Percentiles rank a stretch among this genome's conserved stretches.
phyloP scores from a whole-genome alignment of 2,888 invertebrate species.

The Ethmia dodecea region DNA sequence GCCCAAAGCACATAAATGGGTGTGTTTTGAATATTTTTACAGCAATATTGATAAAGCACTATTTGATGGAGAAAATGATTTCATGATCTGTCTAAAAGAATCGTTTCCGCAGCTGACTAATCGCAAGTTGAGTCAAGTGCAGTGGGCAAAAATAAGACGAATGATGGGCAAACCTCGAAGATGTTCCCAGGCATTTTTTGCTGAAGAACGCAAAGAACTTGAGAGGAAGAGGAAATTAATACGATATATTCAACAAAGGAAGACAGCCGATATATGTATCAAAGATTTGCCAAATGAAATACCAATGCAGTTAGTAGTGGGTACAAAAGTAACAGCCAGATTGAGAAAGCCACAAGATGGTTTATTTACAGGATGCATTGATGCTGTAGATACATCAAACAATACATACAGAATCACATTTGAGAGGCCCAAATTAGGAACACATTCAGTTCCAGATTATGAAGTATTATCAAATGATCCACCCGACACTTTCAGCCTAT shows the following conservation, averaged over 20 bases:
- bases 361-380: constrained; percentile 94
- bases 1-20: constrained; percentile 99
- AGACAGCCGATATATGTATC: constrained; percentile 86
- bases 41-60: constrained; percentile 97
- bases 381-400: constrained; percentile 96
- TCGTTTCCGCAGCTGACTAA: constrained; percentile 95
- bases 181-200: constrained; percentile 96
- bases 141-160: constrained; percentile 96
- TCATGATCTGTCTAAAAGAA: constrained; percentile 94
- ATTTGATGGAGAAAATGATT: constrained; percentile 98
- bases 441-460: constrained; percentile 97
- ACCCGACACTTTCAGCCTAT: constrained; percentile 92
- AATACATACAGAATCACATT: constrained; percentile 97
- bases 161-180: constrained; percentile 98
- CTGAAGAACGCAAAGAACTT: constrained; percentile 94
- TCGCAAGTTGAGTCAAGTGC: constrained; percentile 88
- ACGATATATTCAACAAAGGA: constrained; percentile 93
- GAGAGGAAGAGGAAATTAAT: constrained; percentile 95
- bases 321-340: constrained; percentile 95
- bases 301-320: constrained; percentile 95
- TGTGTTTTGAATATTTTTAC: constrained; percentile 99
- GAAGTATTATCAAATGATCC: constrained; percentile 96
- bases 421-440: constrained; percentile 93
- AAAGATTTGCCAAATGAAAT: constrained; percentile 97
- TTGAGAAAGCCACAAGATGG: constrained; percentile 96